Evolutionary conservation across 1,140 invertebrate genomes (phyloP).

Genomic region (Calosoma granatense): DNA sequence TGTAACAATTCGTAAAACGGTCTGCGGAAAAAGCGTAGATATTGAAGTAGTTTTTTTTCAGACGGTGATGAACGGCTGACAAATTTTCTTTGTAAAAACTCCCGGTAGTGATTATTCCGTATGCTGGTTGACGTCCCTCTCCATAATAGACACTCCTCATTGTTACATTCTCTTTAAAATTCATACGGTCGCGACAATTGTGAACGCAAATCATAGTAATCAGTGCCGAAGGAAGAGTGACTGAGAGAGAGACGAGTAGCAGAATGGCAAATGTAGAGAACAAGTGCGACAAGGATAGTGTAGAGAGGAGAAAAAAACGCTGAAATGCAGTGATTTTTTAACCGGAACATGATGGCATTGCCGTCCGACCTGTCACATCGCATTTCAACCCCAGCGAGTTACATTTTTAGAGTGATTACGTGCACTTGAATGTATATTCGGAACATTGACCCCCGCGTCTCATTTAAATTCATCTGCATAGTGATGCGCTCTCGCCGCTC

Average conservation of each 20-base stretch:
- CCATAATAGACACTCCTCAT: neutral
- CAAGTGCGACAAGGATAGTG: too few relatives aligned
- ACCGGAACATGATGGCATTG: too few relatives aligned
- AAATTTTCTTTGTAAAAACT: neutral
- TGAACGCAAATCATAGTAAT: neutral
- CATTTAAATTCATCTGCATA: neutral
- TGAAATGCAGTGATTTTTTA: neutral
- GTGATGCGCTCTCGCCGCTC: neutral
- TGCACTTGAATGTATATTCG: neutral
- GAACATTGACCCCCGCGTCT: neutral
- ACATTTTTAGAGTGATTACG: neutral
- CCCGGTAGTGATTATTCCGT: neutral
- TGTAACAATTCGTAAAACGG: neutral
- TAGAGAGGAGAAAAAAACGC: too few relatives aligned
- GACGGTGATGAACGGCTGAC: neutral
- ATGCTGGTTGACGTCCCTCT: neutral
- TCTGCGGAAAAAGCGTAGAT: neutral
- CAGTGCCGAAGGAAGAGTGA: neutral
- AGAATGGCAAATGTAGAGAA: too few relatives aligned
- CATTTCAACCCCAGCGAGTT: neutral
- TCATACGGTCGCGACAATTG: neutral
- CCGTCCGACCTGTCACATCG: neutral
- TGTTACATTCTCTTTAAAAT: neutral
- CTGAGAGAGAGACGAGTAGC: neutral
- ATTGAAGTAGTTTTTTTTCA: neutral